These are phyloP conservation scores for Achroia grisella DNA, from an alignment of 1,140 invertebrate genomes.

Conservation along the genomic window DNA sequence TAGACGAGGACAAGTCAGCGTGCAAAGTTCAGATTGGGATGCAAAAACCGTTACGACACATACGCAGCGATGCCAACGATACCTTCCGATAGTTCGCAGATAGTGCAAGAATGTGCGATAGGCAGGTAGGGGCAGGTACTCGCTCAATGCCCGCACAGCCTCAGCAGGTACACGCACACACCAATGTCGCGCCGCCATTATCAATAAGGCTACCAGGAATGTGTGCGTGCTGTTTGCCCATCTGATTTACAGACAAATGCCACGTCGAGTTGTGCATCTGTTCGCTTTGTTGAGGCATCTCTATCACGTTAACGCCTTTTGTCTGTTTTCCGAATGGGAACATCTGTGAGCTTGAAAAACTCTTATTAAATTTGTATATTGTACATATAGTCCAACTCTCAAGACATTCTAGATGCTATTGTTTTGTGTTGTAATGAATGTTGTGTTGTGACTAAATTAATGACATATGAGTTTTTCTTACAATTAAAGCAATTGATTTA, in stretches of 20 bases:
- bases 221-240: constrained; percentile 57
- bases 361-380: constrained; percentile 26
- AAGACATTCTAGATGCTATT: constrained; percentile 22
- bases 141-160: constrained; percentile 30
- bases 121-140: constrained; percentile 55
- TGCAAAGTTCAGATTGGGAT: constrained; percentile 34
- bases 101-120: constrained; percentile 62
- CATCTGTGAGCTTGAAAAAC: constrained; percentile 48
- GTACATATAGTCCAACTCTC: constrained; percentile 13
- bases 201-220: constrained; percentile 13
- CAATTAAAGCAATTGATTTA: not conserved
- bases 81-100: constrained; percentile 54
- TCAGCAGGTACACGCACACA: constrained; percentile 46
- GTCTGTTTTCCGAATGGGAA: constrained; percentile 49
- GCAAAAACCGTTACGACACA: constrained; percentile 54
- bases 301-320: constrained; percentile 61
- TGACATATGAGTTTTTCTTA: not conserved
- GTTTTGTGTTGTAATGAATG: constrained; percentile 27
- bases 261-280: constrained; percentile 55
- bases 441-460: not conserved
- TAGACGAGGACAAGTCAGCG: constrained; percentile 23
- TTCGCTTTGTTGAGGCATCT: constrained; percentile 53
- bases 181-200: constrained; percentile 8
- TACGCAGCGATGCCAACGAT: constrained; percentile 20
- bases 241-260: constrained; percentile 69